A percentile compares a stretch with the other conserved stretches of the same genome.
Conservation (phyloP, 2,888 invertebrate species). For the Hydropsyche betteni region DNA sequence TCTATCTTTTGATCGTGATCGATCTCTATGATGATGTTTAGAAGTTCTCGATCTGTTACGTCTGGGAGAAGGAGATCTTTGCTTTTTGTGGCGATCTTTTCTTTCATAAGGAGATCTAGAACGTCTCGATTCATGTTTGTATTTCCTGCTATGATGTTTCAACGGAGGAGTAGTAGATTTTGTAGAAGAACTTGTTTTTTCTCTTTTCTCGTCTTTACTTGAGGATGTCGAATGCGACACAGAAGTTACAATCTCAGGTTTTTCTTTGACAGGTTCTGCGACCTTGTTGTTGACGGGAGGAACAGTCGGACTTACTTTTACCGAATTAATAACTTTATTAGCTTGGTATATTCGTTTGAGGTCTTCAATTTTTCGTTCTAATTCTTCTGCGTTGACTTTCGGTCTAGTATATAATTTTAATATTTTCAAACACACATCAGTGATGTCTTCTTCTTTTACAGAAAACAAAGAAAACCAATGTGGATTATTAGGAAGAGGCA, state of each 20-base stretch:
- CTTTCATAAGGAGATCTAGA: conserved; percentile 65
- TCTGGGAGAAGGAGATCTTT: conserved; percentile 61
- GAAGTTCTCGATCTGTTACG: conserved; percentile 39
- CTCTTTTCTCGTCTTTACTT: conserved; percentile 60
- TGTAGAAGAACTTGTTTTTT: conserved; percentile 62
- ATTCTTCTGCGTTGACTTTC: conserved; percentile 73
- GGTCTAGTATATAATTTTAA: conserved; percentile 83
- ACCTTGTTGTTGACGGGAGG: conserved; percentile 56
- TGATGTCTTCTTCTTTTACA: conserved; percentile 82
- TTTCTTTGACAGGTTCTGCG: conserved; percentile 60
- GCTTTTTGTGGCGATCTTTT: conserved; percentile 63
- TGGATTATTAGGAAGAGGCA: conserved; percentile 87
- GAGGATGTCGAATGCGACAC: conserved; percentile 62
- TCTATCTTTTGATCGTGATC: conserved; percentile 59
- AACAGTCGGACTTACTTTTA: conserved; percentile 57
- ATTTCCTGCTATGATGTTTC: conserved; percentile 64
- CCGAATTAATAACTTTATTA: conserved; percentile 57
- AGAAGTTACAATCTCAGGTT: conserved; percentile 60
- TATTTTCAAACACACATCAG: conserved; percentile 84
- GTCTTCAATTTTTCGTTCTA: conserved; percentile 61
- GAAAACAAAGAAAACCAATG: conserved; percentile 91
- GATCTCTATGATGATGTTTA: conserved; percentile 54
- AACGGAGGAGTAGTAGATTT: conserved; percentile 65
- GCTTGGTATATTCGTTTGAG: conserved; percentile 63
- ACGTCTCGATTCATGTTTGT: conserved; percentile 60